Conservation (phyloP, 1,140 invertebrate genomes). For the Theocolax elegans region DNA sequence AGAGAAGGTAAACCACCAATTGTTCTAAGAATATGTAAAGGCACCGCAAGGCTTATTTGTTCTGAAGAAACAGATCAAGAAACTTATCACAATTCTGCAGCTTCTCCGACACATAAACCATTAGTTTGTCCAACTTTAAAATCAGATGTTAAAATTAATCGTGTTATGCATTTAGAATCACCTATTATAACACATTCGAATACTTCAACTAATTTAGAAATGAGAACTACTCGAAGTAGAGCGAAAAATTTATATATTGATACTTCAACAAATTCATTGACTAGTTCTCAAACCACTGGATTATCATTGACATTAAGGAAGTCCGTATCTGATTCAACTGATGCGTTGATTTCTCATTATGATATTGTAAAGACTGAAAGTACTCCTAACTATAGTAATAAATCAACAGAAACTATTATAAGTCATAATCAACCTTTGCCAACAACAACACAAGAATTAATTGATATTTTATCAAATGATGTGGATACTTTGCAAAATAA, state of each 20-base stretch:
- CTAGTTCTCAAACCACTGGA: conserved; percentile 54
- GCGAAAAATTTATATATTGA: conserved; percentile 61
- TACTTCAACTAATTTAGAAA: conserved; percentile 52
- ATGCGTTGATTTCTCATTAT: conserved; percentile 71
- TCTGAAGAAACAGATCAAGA: conserved; percentile 50
- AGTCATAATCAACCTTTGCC: conserved; percentile 60
- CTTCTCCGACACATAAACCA: conserved; percentile 31
- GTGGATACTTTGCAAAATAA: conserved; percentile 13
- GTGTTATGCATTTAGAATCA: conserved; percentile 33
- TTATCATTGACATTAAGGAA: conserved; percentile 63
- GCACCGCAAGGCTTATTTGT: conserved; percentile 71
- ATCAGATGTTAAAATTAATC: conserved; percentile 43
- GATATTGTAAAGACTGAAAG: conserved; percentile 68
- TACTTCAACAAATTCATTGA: conserved; percentile 32
- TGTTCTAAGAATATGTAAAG: conserved; percentile 75
- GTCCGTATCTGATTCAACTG: conserved; percentile 65
- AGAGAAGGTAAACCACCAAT: conserved; percentile 73
- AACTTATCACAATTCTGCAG: conserved; percentile 59
- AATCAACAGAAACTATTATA: conserved; percentile 57
- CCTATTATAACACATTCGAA: conserved; percentile 1
- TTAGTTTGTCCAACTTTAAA: neutral
- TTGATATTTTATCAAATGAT: conserved; percentile 63
- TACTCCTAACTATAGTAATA: conserved; percentile 50
- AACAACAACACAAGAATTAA: conserved; percentile 63
- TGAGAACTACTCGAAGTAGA: conserved; percentile 61